These are phyloP conservation scores for Drosophila maculinotata DNA, from an alignment of 2,888 invertebrate species.

Conservation along the genomic window DNA sequence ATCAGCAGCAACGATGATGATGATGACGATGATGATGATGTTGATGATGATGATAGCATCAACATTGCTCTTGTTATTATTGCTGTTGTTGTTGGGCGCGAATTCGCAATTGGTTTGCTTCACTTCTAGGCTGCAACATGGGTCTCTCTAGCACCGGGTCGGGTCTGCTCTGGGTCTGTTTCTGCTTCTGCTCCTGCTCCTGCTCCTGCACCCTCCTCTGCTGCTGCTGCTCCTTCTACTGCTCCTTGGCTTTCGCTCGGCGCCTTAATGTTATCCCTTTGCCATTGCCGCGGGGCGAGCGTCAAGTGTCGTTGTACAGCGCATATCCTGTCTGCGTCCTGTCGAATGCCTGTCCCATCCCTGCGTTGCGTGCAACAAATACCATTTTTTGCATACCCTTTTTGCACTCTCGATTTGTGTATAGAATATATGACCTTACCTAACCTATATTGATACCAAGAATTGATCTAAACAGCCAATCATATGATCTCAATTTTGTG, in stretches of 20 bases:
- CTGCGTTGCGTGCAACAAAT: slow-evolving; percentile 2
- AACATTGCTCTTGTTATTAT: slow-evolving; percentile 15
- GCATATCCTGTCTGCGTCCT: slow-evolving; percentile 46
- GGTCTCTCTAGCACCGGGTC: slow-evolving; percentile 6
- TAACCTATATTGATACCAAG: too few relatives aligned
- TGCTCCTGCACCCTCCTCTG: too few relatives aligned
- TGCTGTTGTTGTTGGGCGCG: slow-evolving; percentile 16
- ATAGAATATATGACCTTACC: too few relatives aligned
- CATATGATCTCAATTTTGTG: too few relatives aligned
- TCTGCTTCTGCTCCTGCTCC: slow-evolving; percentile 19
- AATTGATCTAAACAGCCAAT: too few relatives aligned
- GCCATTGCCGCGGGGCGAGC: slow-evolving; percentile 40
- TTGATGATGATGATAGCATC: slow-evolving; percentile 35
- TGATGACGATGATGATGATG: slow-evolving; percentile 21
- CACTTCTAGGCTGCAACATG: slow-evolving; percentile 32
- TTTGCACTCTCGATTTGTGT: too few relatives aligned
- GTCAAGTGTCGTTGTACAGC: slow-evolving; percentile 47
- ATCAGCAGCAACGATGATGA: slow-evolving; percentile 63
- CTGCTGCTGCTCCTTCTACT: slow-evolving; percentile 12
- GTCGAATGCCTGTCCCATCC: slow-evolving; percentile 5
- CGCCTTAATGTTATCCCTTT: slow-evolving; percentile 51
- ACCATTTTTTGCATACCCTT: background rate
- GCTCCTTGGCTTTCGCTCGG: slow-evolving; percentile 3
- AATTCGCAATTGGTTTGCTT: slow-evolving; percentile 34
- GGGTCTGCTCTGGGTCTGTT: slow-evolving; percentile 6